A percentile compares a stretch with the other conserved stretches of the same genome.
phyloP scores from a whole-genome alignment of 1,140 invertebrate species.

The Pogonus chalceus region DNA sequence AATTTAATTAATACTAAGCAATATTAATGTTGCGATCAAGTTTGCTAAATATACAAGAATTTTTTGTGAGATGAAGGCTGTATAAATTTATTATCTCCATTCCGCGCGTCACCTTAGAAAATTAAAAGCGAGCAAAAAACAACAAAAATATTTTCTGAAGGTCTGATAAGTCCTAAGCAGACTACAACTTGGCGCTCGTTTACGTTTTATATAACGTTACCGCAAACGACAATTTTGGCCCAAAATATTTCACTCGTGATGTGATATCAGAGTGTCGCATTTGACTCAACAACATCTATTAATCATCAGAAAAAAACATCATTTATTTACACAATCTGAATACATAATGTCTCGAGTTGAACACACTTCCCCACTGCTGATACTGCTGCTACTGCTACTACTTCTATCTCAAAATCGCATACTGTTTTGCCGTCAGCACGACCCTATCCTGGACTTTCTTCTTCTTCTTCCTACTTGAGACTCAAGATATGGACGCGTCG shows the following conservation, averaged over 20 bases:
- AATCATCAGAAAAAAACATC: neutral
- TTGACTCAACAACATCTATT: slow-evolving; percentile 3
- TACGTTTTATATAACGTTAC: neutral
- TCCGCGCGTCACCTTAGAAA: neutral
- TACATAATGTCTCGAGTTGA: neutral
- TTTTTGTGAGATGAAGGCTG: no score
- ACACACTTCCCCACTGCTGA: no score
- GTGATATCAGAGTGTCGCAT: neutral
- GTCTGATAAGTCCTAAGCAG: neutral
- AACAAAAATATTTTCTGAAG: neutral
- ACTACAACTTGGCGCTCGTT: neutral
- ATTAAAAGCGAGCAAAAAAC: neutral
- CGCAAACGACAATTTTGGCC: neutral
- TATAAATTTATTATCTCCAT: no score
- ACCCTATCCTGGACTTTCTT: no score
- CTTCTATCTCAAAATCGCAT: no score
- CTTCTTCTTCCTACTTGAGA: no score
- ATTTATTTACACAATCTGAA: slow-evolving; percentile 6
- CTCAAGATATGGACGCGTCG: no score
- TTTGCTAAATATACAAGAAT: no score
- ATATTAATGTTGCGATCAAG: no score
- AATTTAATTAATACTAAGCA: no score
- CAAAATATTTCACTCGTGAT: neutral
- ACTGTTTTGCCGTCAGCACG: no score
- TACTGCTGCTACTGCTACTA: no score